Percentiles rank a stretch among this genome's conserved stretches.
These are phyloP conservation scores for Okamejei kenojei DNA, from an alignment of 2,797 vertebrate genomes.

Conservation along the genomic window DNA sequence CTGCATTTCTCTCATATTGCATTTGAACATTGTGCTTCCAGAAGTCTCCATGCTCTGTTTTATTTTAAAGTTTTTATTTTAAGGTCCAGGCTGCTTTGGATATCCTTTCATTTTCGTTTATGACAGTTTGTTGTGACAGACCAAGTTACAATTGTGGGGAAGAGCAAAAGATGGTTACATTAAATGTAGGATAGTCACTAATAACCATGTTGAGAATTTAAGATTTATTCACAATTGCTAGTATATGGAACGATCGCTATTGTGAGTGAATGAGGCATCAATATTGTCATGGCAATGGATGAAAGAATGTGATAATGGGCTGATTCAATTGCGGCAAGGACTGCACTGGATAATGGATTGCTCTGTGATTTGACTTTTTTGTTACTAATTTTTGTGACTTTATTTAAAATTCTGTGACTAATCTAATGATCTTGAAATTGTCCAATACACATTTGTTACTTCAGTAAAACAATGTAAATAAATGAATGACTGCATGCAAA, in stretches of 20 bases:
- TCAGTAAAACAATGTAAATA: neutral
- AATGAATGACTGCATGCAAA: neutral
- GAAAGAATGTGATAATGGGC: neutral
- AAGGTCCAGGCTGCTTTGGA: no score
- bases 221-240: no score
- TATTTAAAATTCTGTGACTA: neutral
- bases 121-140: no score
- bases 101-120: no score
- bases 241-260: no score
- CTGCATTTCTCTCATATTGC: no score
- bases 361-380: neutral
- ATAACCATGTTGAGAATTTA: no score
- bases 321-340: neutral
- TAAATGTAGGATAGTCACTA: neutral
- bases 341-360: neutral
- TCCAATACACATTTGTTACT: neutral
- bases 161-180: neutral
- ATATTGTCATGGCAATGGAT: no score
- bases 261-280: no score
- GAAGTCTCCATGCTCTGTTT: no score
- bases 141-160: neutral
- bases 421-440: neutral
- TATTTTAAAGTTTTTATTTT: no score
- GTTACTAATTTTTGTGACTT: neutral
- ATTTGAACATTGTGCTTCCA: no score